Evolutionary conservation across 2,888 invertebrate genomes (phyloP), one percentile per base, ranked within the genome.

Genomic region (Aporophyla nigra): DNA sequence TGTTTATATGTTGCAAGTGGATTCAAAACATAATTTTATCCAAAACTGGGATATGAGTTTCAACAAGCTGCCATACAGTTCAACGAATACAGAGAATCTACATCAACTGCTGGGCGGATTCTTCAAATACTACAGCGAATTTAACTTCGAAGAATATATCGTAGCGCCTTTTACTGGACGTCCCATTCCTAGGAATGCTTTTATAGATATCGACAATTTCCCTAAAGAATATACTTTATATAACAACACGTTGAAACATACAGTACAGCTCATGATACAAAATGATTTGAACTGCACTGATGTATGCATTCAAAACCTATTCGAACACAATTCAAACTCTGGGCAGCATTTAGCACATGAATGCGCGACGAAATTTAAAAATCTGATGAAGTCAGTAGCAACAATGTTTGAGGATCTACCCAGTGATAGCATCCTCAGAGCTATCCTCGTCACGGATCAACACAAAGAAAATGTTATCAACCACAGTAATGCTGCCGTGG

Each of bases 61-160:
- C 54, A 59, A 71, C 53, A 19, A 80, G 56, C 19, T 80, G 10
- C 54, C 80, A 2, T 80, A 12, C 43, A 61, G 21, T 40, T n/a
- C 74, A 19, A 71, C 58, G 1, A 76, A 72, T 2, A 69, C 33
- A 0, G 63, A 65, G 4, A 80, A 33, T 21, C 5, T 87, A 16
- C 74, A 86, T 40, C 67, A 85, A 54, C 74, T 88, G 21, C 33
- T 88, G 27, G 84, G 86, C 9, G 83, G 84, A 0, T 88, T 88
- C 74, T 88, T 86, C 14, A 68, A 82, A 24, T 88, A 86, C 75
- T 88, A 84, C 77, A 87, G 80, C 58, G 68, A 72, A 21, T 88
- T 88, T 70, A 69, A 86, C 54, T 88, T 82, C 24, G 59, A 86
- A 6, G 43, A 82, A 5, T 78, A 82, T 46, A 73, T 86, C n/a